Evolutionary conservation across 2,888 invertebrate genomes (phyloP).

Genomic region (Piscicola geometra): DNA sequence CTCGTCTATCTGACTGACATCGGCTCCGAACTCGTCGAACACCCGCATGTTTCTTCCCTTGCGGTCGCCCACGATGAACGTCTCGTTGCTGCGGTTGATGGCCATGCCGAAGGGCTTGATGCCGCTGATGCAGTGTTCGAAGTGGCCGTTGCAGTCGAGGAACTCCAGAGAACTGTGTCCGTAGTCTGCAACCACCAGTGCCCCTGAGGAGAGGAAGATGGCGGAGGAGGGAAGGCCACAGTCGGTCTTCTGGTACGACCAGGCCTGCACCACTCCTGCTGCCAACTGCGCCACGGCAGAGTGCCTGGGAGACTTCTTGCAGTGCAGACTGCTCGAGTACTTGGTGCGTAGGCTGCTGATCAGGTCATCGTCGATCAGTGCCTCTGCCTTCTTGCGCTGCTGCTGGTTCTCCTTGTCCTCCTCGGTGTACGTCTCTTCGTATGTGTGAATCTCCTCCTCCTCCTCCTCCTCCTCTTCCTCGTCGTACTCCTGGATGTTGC

Average conservation of each 20-base stretch:
- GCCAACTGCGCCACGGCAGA: not conserved
- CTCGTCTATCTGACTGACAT: not conserved
- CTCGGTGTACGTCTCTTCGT: not conserved
- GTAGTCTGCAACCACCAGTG: constrained; percentile 39
- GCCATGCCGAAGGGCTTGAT: constrained; percentile 39
- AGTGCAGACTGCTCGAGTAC: constrained; percentile 12
- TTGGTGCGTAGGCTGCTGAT: constrained; percentile 25
- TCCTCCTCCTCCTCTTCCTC: too few species aligned
- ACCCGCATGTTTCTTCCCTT: not conserved
- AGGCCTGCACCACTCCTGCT: constrained; percentile 23
- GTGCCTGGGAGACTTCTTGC: not conserved
- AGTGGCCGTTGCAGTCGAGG: constrained; percentile 30
- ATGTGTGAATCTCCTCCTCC: not conserved
- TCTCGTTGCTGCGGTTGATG: constrained; percentile 26
- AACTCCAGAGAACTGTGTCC: constrained; percentile 35
- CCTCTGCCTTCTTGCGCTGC: not conserved
- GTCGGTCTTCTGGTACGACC: constrained; percentile 35
- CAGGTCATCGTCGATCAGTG: constrained; percentile 14
- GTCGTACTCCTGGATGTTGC: constrained; percentile 6
- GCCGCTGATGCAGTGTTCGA: constrained; percentile 30
- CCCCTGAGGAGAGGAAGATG: constrained; percentile 35
- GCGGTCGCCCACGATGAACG: not conserved
- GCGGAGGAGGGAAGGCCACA: constrained; percentile 38
- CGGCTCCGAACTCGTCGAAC: not conserved
- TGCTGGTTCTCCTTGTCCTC: not conserved